phyloP scores from a whole-genome alignment of 1,140 invertebrate genomes.

The Uloborus diversus region DNA sequence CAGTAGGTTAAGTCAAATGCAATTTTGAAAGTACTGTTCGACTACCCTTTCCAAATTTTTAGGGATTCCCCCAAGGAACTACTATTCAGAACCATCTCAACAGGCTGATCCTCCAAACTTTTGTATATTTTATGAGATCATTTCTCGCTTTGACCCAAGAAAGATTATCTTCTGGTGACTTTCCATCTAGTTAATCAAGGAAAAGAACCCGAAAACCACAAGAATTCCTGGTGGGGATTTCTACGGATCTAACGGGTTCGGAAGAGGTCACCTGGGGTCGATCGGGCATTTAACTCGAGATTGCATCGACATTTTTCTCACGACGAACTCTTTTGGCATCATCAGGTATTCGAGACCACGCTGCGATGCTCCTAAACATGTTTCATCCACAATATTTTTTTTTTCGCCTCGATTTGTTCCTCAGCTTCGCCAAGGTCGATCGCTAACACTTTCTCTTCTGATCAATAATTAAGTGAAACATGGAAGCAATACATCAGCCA shows the following conservation, averaged over 20 bases:
- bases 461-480: neutral
- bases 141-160: too few relatives aligned
- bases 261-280: constrained; percentile 8
- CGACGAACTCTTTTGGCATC: neutral
- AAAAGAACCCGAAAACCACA: constrained; percentile 6
- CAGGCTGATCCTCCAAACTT: too few relatives aligned
- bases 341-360: neutral
- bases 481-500: too few relatives aligned
- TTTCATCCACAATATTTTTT: neutral
- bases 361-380: neutral
- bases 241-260: constrained; percentile 17
- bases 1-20: too few relatives aligned
- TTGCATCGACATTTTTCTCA: constrained; percentile 1
- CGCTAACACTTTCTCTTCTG: neutral
- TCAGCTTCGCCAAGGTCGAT: neutral
- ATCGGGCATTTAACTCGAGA: constrained; percentile 13
- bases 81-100: too few relatives aligned
- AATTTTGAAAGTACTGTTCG: too few relatives aligned
- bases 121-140: too few relatives aligned
- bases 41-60: too few relatives aligned
- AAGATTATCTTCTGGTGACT: too few relatives aligned
- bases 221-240: constrained; percentile 9
- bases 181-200: too few relatives aligned
- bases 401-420: neutral
- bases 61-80: too few relatives aligned